Evolutionary conservation across 1,140 invertebrate species (phyloP), one percentile per base, ranked within the genome.

Genomic region (Nymphalis io): DNA sequence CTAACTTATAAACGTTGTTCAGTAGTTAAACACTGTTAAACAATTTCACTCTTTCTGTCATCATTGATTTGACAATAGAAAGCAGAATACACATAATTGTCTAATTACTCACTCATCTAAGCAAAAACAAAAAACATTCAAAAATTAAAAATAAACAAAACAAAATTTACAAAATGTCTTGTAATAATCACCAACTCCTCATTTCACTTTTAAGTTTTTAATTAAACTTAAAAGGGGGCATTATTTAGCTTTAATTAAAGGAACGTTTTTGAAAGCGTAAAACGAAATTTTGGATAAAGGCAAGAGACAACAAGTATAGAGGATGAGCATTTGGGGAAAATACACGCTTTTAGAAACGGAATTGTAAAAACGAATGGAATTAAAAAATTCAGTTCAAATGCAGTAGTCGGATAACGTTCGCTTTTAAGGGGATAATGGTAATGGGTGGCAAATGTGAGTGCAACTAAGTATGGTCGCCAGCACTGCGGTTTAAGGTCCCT

Each of bases 401-500:
- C 55, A 27, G 63, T 42, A 62, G 53, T 65, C 53, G 63, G 40
- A 59, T 66, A 66, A 27, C 64, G 23, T 66, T 66, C 15, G 42
- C 40, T 59, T 59, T 20, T 59, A 64, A 42, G 20, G 58, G 23
- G 21, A 18, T 62, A 62, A 33, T 59, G 20, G 59, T 60, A 60
- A 60, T 60, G 39, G 59, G 21, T 46, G 64, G 39, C 44, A 62
- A 62, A 62, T 55, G 23, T 6, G 23, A 58, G n/a, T 58, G 15
- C 0, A 4, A 58, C 27, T 58, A 58, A 18, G 0, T 38, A 38
- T 38, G 23, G 16, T 46, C 15, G n/a, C 6, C 15, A n/a, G 44
- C n/a, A 18, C 55, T 33, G 20, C 10, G 48, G 48, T 21, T 10
- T 33, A 8, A 33, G 5, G 27, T 6, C 27, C 4, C 6, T 27